These are phyloP conservation scores for Eupsilia transversa DNA, from an alignment of 2,888 invertebrate species.

Conservation along the genomic window DNA sequence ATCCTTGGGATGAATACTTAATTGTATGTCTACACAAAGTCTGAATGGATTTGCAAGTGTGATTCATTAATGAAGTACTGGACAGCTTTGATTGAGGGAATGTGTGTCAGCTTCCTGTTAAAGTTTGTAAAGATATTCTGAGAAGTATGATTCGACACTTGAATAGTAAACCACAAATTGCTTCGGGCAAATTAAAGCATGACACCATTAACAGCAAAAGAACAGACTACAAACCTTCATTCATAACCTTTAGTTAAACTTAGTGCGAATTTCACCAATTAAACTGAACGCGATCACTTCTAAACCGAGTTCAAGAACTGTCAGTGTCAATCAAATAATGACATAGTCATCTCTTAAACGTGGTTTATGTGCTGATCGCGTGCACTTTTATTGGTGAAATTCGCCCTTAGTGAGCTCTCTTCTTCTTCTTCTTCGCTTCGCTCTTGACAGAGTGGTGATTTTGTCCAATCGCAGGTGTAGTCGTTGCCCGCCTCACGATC, in stretches of 20 bases:
- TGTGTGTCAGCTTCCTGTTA: constrained; percentile 40
- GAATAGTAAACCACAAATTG: constrained; percentile 30
- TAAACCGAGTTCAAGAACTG: too few relatives aligned
- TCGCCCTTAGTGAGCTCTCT: too few relatives aligned
- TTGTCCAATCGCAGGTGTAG: too few relatives aligned
- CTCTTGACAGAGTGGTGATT: too few relatives aligned
- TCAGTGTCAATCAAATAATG: too few relatives aligned
- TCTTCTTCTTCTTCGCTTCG: too few relatives aligned
- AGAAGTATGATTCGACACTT: constrained; percentile 41
- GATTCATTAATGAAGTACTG: constrained; percentile 21
- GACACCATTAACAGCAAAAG: constrained; percentile 19
- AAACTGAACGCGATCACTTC: too few relatives aligned
- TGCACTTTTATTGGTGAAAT: too few relatives aligned
- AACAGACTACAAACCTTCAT: not conserved
- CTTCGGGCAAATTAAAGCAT: constrained; percentile 27
- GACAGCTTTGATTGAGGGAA: constrained; percentile 32
- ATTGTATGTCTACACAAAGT: not conserved
- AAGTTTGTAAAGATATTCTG: constrained; percentile 22
- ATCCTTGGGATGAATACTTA: not conserved
- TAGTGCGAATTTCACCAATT: too few relatives aligned
- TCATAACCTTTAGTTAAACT: constrained; percentile 4
- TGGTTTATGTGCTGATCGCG: too few relatives aligned
- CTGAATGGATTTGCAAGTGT: constrained; percentile 13
- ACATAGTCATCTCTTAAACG: too few relatives aligned
- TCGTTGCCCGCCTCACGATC: too few relatives aligned